A percentile compares a stretch with the other conserved stretches of the same genome.
phyloP scores from a whole-genome alignment of 2,113 vertebrate genomes.

The Sceloporus undulatus region DNA sequence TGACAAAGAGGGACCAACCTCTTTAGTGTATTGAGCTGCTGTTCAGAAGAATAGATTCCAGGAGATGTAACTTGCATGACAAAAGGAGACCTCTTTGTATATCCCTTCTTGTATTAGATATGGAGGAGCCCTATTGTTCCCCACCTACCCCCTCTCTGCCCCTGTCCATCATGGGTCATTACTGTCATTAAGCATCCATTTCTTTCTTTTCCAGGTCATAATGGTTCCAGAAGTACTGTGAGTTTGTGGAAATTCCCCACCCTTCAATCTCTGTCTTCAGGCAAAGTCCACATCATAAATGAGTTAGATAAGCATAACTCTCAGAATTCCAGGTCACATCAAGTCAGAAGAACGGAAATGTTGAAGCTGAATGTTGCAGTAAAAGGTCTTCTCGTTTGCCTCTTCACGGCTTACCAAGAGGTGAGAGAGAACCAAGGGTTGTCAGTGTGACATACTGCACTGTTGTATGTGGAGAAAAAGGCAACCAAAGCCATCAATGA shows the following conservation, averaged over 20 bases:
- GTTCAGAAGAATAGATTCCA: no score
- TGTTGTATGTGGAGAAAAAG: background rate
- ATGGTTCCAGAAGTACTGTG: background rate
- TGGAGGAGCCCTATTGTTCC: background rate
- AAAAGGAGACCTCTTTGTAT: no score
- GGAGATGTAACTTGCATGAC: no score
- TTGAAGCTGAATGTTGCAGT: background rate
- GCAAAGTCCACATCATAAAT: slow-evolving; percentile 13
- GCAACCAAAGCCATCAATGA: no score
- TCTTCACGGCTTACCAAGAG: background rate
- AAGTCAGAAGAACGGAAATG: background rate
- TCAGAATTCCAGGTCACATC: background rate
- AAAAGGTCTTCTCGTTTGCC: background rate
- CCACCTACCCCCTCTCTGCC: background rate
- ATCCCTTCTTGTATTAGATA: background rate
- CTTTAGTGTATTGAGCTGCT: no score
- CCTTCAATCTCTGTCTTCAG: background rate
- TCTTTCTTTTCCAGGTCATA: background rate
- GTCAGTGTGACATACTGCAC: background rate
- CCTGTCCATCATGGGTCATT: background rate
- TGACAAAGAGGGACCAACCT: no score
- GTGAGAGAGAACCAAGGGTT: background rate
- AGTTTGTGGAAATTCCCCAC: background rate
- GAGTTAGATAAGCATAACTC: background rate
- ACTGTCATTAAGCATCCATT: no score